Percentiles rank a stretch among this genome's conserved stretches.
Conservation (phyloP, 2,888 invertebrate species). For the Drosophila pseudotakahashii region DNA sequence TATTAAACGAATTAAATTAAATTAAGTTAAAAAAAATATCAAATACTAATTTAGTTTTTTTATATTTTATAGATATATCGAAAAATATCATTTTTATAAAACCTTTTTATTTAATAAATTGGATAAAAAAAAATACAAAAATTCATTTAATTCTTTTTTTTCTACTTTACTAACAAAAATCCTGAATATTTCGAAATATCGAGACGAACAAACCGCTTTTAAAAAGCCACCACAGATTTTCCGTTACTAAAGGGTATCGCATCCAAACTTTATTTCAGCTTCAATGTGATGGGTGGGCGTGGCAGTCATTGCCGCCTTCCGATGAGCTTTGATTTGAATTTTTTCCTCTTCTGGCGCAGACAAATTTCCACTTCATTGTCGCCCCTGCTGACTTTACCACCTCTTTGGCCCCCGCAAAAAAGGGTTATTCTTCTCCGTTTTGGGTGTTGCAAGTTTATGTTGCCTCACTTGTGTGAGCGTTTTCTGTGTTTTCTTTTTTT, state of each 20-base stretch:
- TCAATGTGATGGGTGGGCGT: constrained; percentile 31
- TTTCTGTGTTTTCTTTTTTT: background rate
- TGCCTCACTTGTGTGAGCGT: constrained; percentile 10
- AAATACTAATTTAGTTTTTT: too few species aligned
- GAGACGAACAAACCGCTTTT: background rate
- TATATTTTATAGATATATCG: too few species aligned
- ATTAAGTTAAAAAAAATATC: too few species aligned
- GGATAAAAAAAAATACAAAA: too few species aligned
- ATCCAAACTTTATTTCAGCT: constrained; percentile 22
- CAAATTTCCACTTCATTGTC: constrained; percentile 67
- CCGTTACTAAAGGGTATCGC: background rate
- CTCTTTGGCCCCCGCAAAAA: constrained; percentile 1
- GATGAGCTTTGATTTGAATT: constrained; percentile 61
- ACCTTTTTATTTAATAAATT: too few species aligned
- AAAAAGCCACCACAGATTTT: background rate
- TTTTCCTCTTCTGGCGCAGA: constrained; percentile 46
- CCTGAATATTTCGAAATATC: too few species aligned
- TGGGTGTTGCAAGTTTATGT: constrained; percentile 37
- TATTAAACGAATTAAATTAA: too few species aligned
- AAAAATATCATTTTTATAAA: background rate
- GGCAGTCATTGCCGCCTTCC: constrained; percentile 40
- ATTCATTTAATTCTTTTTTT: too few species aligned
- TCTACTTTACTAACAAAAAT: too few species aligned
- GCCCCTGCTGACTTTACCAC: constrained; percentile 47
- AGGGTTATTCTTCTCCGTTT: constrained; percentile 28